Conservation (phyloP, 92 coral and sea anemone genomes). For the Porites cylindrica region DNA sequence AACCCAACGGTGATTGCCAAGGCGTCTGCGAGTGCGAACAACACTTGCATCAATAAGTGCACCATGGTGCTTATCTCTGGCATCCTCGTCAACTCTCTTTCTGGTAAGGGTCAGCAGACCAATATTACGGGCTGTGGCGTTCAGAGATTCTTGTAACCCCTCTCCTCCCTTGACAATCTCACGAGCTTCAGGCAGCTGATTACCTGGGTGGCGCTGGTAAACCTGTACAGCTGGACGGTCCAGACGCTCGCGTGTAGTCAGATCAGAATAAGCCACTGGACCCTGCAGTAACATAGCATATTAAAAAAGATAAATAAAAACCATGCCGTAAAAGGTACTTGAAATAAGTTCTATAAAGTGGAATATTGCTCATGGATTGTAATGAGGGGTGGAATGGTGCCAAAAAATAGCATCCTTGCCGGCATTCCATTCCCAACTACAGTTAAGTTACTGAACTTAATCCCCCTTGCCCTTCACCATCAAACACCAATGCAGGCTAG, state of each 20-base stretch:
- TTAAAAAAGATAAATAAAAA: background rate
- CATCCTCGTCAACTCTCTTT: slow-evolving; percentile 91
- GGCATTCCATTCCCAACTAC: too few species aligned
- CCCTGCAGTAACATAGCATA: slow-evolving; percentile 66
- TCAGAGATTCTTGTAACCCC: slow-evolving; percentile 91
- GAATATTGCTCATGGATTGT: too few species aligned
- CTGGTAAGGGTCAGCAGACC: slow-evolving; percentile 89
- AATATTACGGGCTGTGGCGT: slow-evolving; percentile 97
- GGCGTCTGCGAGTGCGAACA: slow-evolving; percentile 93
- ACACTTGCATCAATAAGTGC: slow-evolving; percentile 87
- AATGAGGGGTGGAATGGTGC: too few species aligned
- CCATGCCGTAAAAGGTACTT: too few species aligned
- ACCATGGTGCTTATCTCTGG: slow-evolving; percentile 91
- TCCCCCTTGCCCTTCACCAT: too few species aligned
- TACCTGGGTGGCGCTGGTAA: slow-evolving; percentile 98
- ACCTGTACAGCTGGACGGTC: slow-evolving; percentile 94
- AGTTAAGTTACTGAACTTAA: too few species aligned
- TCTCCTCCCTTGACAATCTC: slow-evolving; percentile 91
- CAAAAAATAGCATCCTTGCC: too few species aligned
- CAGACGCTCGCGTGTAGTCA: slow-evolving; percentile 94
- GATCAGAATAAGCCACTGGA: slow-evolving; percentile 98
- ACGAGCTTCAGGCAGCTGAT: slow-evolving; percentile 96
- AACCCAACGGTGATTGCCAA: slow-evolving; percentile 95
- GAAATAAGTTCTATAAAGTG: background rate
- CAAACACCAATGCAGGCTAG: too few species aligned